A percentile compares a stretch with the other conserved stretches of the same genome.
Conservation (phyloP, 2,888 invertebrate genomes). For the Drosophila eohydei region DNA sequence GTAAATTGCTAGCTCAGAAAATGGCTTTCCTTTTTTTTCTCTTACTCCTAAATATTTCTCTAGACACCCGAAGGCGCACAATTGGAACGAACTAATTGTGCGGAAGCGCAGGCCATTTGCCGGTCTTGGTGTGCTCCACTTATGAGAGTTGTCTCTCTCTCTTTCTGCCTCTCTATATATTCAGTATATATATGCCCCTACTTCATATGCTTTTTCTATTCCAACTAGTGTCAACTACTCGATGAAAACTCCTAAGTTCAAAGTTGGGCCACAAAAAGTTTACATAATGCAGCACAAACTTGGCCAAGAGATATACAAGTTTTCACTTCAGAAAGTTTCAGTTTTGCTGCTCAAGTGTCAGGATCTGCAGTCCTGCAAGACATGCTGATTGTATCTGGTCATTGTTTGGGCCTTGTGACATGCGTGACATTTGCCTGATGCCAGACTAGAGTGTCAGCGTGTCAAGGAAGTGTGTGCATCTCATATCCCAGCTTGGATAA, state of each 20-base stretch:
- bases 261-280: slow-evolving; percentile 71
- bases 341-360: slow-evolving; percentile 48
- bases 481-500: slow-evolving; percentile 39
- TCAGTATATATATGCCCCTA: background rate
- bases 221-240: slow-evolving; percentile 61
- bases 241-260: slow-evolving; percentile 56
- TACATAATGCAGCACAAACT: slow-evolving; percentile 67
- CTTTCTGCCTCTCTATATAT: background rate
- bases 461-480: slow-evolving; percentile 42
- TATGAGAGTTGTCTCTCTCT: slow-evolving; percentile 10
- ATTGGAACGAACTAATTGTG: slow-evolving; percentile 75
- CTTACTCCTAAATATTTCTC: slow-evolving; percentile 14
- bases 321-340: slow-evolving; percentile 51
- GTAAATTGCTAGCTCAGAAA: slow-evolving; percentile 63
- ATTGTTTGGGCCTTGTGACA: slow-evolving; percentile 70
- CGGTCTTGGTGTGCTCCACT: slow-evolving; percentile 60
- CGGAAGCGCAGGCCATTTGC: slow-evolving; percentile 66
- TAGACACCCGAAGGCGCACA: slow-evolving; percentile 40
- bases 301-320: slow-evolving; percentile 62
- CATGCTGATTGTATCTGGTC: slow-evolving; percentile 63
- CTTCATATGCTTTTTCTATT: background rate
- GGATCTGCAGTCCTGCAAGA: slow-evolving; percentile 29
- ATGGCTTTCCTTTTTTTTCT: slow-evolving; percentile 23
- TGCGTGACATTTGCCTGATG: slow-evolving; percentile 68
- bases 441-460: slow-evolving; percentile 37